Base-by-base conservation (phyloP, 2,113 vertebrate species). In the Zosterops pallidus region DNA sequence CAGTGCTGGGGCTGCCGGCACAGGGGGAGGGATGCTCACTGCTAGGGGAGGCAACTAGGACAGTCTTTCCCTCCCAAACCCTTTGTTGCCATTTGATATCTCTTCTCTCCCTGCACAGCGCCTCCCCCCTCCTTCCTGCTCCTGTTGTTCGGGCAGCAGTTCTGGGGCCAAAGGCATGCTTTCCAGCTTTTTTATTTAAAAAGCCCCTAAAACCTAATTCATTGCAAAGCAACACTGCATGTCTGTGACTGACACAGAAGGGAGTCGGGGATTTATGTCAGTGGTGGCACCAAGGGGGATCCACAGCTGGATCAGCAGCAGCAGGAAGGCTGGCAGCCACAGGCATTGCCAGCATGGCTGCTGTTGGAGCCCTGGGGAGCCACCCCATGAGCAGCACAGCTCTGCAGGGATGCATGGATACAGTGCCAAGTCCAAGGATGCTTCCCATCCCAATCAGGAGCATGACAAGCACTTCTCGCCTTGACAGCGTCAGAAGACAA, bases 401-500 rank as follows among this genome's bases (percentile, higher is more conserved):
- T 69, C 86, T 5, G 3, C 18, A 1, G 84, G 81, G 77, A 84
- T 56, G 41, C 35, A 2, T 0, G 0, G 31, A n/a, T 39, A 28
- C 49, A 9, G 6, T 12, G 71, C 63, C 86, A 69, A 86, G 26
- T 19, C 57, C 81, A 82, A 71, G 80, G 80, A 63, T 35, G 74
- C 44, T 82, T 83, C 92, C 64, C 77, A 86, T 37, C 26, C 65
- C 3, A 1, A 6, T 19, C 60, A 53, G 83, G 52, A 90, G 56
- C 26, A 14, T 1, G 2, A 87, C 55, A 44, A 77, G 71, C 1
- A 3, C 65, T 84, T 46, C 44, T 74, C 0, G 1, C 52, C 74
- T 63, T 3, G 17, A 26, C 56, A 89, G 41, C 35, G 2, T 28
- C 5, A 1, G 53, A 86, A 91, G 35, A 53, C 4, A 4, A 41